Base-by-base conservation (phyloP, 1,140 invertebrate species). In the Gonatopus flavifemur region DNA sequence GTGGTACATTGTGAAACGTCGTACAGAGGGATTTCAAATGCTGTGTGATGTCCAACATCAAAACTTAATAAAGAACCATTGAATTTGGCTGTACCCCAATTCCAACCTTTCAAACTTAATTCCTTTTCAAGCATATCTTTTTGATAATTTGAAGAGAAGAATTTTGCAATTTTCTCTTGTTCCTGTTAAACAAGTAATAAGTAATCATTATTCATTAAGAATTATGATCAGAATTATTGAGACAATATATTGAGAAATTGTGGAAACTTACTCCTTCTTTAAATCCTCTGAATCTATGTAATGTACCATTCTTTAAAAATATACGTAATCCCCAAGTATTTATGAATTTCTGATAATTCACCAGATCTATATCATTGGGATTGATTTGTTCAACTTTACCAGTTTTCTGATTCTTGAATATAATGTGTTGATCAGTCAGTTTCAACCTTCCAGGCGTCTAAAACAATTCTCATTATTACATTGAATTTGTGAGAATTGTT, bases 21-120 rank as follows among this genome's bases (percentile, higher is more conserved):
- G 48, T 88, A 88, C 2, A 99, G 69, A 0, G 98, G 97, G 62
- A 99, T 89, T 80, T 99, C 97, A 83, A 99, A 99, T 0, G 91
- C 91, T 16, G 90, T 88, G 47, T 89, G 85, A 43, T 87, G 86
- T 12, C 93, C 91, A 33, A 98, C 87, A 71, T 97, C 90, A 77
- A 98, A 99, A 67, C 89, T 91, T 1, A 99, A 72, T 2, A 92
- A 86, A 40, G 94, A 90, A 19, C 95, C 96, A 71, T 88, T 86
- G 72, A 99, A 98, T 62, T 94, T 91, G 9, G 93, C 92, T 1
- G 90, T 91, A 37, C 98, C 98, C 93, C 97, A 99, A 78, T 99
- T 99, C 96, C 96, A 99, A 4, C 98, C 98, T 78, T 96, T 98
- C 0, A 98, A 79, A 63, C 91, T 93, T 25, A 96, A 76, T 65